Evolutionary conservation across 1,140 invertebrate genomes (phyloP).

Genomic region (Zaprionus kolodkinae): DNA sequence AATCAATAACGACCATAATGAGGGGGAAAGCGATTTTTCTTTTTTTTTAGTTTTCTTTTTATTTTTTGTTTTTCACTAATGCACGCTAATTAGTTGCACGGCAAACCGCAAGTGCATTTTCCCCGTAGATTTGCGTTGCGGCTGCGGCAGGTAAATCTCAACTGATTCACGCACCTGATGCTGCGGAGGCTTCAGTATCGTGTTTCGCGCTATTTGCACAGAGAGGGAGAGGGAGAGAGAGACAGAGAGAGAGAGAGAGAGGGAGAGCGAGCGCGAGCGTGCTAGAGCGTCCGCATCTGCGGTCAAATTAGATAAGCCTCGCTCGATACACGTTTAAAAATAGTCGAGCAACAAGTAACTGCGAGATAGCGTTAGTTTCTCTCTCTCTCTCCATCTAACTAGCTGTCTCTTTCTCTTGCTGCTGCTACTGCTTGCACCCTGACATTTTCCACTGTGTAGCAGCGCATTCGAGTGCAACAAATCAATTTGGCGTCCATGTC

Average conservation of each 20-base stretch:
- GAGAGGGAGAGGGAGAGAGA: constrained; percentile 8
- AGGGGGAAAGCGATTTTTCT: neutral
- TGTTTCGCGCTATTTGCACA: constrained; percentile 46
- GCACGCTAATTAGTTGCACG: constrained; percentile 53
- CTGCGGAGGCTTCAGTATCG: constrained; percentile 19
- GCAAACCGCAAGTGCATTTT: constrained; percentile 12
- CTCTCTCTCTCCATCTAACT: neutral
- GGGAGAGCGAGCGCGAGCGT: neutral
- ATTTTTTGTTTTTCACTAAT: constrained; percentile 57
- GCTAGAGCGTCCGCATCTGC: constrained; percentile 8
- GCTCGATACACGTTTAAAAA: constrained; percentile 42
- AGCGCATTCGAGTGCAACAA: constrained; percentile 45
- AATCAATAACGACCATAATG: constrained; percentile 68
- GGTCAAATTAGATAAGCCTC: constrained; percentile 47
- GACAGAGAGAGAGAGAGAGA: constrained; percentile 3
- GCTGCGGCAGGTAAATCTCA: constrained; percentile 48
- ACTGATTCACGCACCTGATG: constrained; percentile 64
- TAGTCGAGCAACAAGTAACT: constrained; percentile 29
- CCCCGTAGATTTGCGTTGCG: constrained; percentile 5
- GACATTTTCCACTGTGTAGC: constrained; percentile 24
- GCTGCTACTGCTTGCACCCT: neutral
- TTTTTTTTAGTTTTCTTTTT: too few species aligned
- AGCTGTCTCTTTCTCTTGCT: neutral
- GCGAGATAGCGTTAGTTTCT: neutral
- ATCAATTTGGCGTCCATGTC: constrained; percentile 38